Conservation (phyloP, 2,113 vertebrate species). For the Pheucticus melanocephalus region DNA sequence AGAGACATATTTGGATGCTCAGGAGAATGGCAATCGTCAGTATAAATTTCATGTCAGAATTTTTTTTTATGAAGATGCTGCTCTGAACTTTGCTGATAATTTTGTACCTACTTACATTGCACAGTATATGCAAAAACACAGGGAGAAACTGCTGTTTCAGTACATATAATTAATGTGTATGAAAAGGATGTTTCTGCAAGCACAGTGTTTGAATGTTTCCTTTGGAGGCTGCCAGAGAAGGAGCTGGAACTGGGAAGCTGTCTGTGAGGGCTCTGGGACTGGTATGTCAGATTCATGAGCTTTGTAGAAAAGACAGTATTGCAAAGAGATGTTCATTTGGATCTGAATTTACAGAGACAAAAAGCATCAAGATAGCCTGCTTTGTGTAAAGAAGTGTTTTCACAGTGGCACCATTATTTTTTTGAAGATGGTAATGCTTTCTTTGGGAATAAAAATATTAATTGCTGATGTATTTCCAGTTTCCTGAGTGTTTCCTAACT, state of each 20-base stretch:
- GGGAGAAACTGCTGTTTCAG: not conserved
- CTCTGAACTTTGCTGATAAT: not conserved
- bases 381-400: not conserved
- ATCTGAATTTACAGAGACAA: not conserved
- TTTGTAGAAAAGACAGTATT: not conserved
- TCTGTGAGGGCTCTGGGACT: not conserved
- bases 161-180: not conserved
- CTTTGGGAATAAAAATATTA: not conserved
- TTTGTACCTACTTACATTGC: not conserved
- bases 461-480: not conserved
- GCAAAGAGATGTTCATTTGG: not conserved
- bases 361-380: not conserved
- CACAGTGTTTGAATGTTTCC: not conserved
- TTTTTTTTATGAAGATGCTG: not conserved
- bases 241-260: not conserved
- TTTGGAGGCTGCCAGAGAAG: not conserved
- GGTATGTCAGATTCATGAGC: not conserved
- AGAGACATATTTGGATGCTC: not conserved
- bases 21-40: not conserved
- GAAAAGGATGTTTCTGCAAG: not conserved
- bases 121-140: not conserved
- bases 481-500: not conserved
- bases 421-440: not conserved
- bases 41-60: not conserved
- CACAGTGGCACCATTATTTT: not conserved